Evolutionary conservation across 2,113 vertebrate species (phyloP).

Genomic region (Willisornis vidua): DNA sequence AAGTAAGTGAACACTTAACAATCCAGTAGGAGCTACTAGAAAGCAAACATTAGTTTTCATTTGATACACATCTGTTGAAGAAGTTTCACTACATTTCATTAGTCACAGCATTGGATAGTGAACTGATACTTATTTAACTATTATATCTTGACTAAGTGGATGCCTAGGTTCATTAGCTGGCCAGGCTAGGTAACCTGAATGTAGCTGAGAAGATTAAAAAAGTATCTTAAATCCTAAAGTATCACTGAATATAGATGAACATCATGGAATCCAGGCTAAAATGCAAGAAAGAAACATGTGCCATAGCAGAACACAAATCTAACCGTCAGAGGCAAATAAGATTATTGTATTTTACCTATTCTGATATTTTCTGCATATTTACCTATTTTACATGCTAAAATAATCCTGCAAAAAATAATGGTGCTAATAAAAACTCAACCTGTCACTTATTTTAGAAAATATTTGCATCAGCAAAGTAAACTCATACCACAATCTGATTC

Average conservation of each 20-base stretch:
- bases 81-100: neutral
- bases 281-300: neutral
- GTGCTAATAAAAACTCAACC: neutral
- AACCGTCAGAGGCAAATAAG: neutral
- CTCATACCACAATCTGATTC: neutral
- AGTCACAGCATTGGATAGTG: neutral
- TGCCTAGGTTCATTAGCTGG: neutral
- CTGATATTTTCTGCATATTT: neutral
- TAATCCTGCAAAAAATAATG: neutral
- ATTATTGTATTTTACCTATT: neutral
- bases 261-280: neutral
- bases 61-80: neutral
- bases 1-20: neutral
- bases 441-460: neutral
- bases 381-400: neutral
- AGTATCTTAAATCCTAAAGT: neutral
- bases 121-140: neutral
- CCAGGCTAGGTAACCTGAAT: neutral
- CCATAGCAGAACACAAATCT: neutral
- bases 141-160: neutral
- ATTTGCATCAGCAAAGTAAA: neutral
- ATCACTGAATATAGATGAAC: neutral
- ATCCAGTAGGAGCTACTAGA: neutral
- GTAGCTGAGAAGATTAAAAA: neutral
- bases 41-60: neutral